phyloP scores from a whole-genome alignment of 2,113 vertebrate species.

The Seriola quinqueradiata region DNA sequence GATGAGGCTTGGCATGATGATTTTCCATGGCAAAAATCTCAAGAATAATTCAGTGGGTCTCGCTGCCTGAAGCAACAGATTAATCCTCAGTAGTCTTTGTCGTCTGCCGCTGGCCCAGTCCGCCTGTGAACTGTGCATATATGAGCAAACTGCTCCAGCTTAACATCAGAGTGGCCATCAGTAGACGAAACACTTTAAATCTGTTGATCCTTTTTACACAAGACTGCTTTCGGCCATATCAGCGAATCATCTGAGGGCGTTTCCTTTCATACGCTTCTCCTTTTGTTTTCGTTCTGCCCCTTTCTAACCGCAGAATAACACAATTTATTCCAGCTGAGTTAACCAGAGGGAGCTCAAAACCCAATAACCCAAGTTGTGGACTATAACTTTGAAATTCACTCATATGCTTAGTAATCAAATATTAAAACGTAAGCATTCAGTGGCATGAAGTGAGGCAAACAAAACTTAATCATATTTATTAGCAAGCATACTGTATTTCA shows the following conservation, averaged over 20 bases:
- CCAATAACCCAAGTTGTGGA: constrained; percentile 18
- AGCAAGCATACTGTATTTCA: neutral
- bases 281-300: constrained; percentile 38
- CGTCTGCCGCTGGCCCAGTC: constrained; percentile 11
- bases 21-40: constrained; percentile 35
- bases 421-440: constrained; percentile 7
- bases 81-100: constrained; percentile 50
- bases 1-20: constrained; percentile 42
- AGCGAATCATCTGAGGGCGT: constrained; percentile 39
- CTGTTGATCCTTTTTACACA: constrained; percentile 43
- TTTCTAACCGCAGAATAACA: constrained; percentile 53
- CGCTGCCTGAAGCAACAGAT: constrained; percentile 55
- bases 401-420: constrained; percentile 31
- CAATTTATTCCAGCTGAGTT: constrained; percentile 50
- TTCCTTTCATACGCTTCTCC: constrained; percentile 30
- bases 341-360: constrained; percentile 7
- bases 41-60: constrained; percentile 54
- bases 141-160: constrained; percentile 25
- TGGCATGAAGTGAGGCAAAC: constrained; percentile 2
- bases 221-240: constrained; percentile 46
- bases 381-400: constrained; percentile 20
- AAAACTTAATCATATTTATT: neutral
- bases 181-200: constrained; percentile 46
- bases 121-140: constrained; percentile 27
- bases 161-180: constrained; percentile 30